Conservation (phyloP, 2,888 invertebrate genomes). For the Metalampra italica region DNA sequence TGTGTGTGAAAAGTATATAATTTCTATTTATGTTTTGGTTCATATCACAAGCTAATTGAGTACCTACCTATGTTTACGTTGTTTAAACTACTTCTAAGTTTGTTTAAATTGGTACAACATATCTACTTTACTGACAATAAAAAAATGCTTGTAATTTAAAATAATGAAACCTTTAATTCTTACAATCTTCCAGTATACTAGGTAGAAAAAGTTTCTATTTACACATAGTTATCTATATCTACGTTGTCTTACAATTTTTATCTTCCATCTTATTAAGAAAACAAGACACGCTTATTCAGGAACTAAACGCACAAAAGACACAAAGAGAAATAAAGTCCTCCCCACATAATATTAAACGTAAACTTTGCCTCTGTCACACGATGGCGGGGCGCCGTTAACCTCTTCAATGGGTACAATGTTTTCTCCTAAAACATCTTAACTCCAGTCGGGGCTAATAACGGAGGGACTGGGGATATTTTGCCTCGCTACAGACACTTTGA, state of each 20-base stretch:
- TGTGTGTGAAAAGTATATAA: no score
- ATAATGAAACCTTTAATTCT: no score
- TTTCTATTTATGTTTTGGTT: no score
- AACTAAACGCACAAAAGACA: constrained; percentile 19
- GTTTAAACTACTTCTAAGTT: no score
- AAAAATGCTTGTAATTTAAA: no score
- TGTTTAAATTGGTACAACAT: no score
- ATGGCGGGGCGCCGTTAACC: constrained; percentile 19
- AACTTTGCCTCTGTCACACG: constrained; percentile 15
- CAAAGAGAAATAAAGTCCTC: constrained; percentile 13
- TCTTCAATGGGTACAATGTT: constrained; percentile 39
- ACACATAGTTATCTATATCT: no score
- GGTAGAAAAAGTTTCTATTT: no score
- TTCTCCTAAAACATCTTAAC: constrained; percentile 42
- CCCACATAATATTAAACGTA: constrained; percentile 18
- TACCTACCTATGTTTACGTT: no score
- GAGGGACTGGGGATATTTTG: constrained; percentile 1
- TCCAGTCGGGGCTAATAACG: constrained; percentile 18
- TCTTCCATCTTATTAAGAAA: neutral
- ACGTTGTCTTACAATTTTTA: neutral
- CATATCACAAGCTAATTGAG: no score
- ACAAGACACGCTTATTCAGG: constrained; percentile 4
- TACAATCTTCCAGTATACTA: no score
- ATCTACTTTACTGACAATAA: no score
- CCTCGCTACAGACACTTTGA: constrained; percentile 6